These are phyloP conservation scores for Paedocypris micromegethes DNA, from an alignment of 2,797 vertebrate species.

Conservation along the genomic window DNA sequence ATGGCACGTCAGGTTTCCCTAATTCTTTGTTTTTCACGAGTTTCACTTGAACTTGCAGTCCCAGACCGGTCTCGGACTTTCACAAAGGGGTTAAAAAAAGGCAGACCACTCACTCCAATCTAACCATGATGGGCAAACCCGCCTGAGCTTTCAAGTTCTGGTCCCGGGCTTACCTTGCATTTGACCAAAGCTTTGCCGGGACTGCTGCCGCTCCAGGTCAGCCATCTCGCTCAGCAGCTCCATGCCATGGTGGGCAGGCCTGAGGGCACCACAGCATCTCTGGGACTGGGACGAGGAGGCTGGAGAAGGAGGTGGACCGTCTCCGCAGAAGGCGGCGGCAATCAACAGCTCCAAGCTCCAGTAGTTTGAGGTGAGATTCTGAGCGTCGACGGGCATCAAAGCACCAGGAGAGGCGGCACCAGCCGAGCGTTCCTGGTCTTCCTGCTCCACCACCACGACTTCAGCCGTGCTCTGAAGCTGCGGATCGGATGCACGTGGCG, in stretches of 20 bases:
- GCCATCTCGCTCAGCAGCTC: conserved; percentile 91
- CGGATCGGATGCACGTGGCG: conserved; percentile 44
- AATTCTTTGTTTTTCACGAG: too few relatives aligned
- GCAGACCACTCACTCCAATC: too few relatives aligned
- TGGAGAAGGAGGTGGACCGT: conserved; percentile 67
- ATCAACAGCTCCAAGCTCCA: conserved; percentile 88
- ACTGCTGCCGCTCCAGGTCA: conserved; percentile 80
- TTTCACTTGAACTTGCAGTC: too few relatives aligned
- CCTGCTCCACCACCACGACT: conserved; percentile 30
- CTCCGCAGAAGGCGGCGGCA: conserved; percentile 79
- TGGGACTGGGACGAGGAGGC: conserved; percentile 55
- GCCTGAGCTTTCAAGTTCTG: too few relatives aligned
- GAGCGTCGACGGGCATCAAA: conserved; percentile 16
- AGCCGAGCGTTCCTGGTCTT: conserved; percentile 38
- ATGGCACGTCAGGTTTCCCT: too few relatives aligned
- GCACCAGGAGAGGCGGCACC: conserved; percentile 54
- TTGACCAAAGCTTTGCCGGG: conserved; percentile 59
- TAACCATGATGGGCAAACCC: too few relatives aligned
- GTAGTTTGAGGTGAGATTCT: conserved; percentile 61
- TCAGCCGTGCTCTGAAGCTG: conserved; percentile 43
- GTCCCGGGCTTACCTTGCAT: conserved; percentile 63
- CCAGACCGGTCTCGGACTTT: too few relatives aligned
- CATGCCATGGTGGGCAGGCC: conserved; percentile 77
- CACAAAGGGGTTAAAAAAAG: too few relatives aligned
- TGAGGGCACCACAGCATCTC: conserved; percentile 43